Base-by-base conservation (phyloP, 2,113 vertebrate species). In the Speoplatyrhinus poulsoni region DNA sequence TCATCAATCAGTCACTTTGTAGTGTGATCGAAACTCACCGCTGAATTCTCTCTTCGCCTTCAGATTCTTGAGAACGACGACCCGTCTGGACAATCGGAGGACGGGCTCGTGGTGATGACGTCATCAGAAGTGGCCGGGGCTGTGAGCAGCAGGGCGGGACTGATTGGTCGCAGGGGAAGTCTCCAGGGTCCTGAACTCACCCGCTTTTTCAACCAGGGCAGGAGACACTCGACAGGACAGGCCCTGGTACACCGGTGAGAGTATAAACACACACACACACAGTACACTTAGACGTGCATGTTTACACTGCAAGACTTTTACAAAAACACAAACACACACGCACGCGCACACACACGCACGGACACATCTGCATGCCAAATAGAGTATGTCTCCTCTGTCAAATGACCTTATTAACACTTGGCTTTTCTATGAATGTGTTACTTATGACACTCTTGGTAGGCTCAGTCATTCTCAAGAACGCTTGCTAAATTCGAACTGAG, bases 11-110 rank as follows among this genome's bases (percentile, higher is more conserved):
- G 70, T 12, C 16, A 17, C 50, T 13, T 6, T 3, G 52, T 12
- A 59, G 26, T 61, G 0, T 46, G 16, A 16, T 55, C 26, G 48
- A 54, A 33, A 11, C 7, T 0, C 4, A 17, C 12, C 11, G 17
- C 5, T 60, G 10, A 62, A 19, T 48, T 53, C 0, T 54, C 0
- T 46, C 36, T 10, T 60, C 32, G 33, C 65, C 12, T 59, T 76
- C 69, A 94, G 93, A 92, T 93, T 60, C 81, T 72, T 1, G 92
- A 93, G 76, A 92, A 89, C 8, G 92, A 94, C 11, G 90, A 92
- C 68, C 88, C 85, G 58, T 81, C 69, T 0, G 70, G 81, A 65
- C 85, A 88, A 13, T 81, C 77, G 6, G 83, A 79, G 19, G 82
- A 80, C 0, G 64, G 79, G 46, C 65, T 32, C 0, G 52, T 26